Conservation (phyloP, 2,113 vertebrate species). For the Thomomys bottae region DNA sequence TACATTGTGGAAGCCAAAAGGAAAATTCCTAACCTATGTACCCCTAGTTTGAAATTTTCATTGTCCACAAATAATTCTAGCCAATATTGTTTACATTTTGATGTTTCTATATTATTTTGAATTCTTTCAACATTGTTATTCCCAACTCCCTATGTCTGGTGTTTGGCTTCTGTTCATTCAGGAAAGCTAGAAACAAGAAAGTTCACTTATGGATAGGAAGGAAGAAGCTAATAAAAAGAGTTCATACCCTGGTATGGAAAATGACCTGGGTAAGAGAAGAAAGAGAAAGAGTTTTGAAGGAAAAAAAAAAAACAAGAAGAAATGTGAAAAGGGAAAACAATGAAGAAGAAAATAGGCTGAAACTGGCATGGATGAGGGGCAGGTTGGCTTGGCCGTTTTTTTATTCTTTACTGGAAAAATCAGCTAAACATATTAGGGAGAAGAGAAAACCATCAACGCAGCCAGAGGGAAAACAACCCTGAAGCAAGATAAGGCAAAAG, state of each 20-base stretch:
- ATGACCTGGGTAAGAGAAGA: neutral
- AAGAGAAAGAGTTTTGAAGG: neutral
- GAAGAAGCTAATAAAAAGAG: neutral
- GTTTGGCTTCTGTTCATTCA: neutral
- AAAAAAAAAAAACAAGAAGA: neutral
- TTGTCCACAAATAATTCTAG: neutral
- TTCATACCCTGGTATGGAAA: neutral
- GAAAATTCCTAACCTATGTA: neutral
- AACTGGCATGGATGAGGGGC: neutral
- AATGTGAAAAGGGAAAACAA: neutral
- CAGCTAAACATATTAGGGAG: neutral
- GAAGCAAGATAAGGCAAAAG: neutral
- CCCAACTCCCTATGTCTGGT: neutral
- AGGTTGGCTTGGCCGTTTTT: neutral
- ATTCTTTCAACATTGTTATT: neutral
- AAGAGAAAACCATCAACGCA: slow-evolving; percentile 2
- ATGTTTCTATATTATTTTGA: neutral
- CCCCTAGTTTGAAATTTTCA: neutral
- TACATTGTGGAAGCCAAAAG: neutral
- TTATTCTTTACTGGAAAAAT: slow-evolving; percentile 43
- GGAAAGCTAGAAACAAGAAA: neutral
- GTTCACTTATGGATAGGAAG: neutral
- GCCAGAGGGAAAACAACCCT: neutral
- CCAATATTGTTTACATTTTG: neutral
- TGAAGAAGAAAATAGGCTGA: neutral